Conservation (phyloP, 2,113 vertebrate genomes). For the Perca flavescens region DNA sequence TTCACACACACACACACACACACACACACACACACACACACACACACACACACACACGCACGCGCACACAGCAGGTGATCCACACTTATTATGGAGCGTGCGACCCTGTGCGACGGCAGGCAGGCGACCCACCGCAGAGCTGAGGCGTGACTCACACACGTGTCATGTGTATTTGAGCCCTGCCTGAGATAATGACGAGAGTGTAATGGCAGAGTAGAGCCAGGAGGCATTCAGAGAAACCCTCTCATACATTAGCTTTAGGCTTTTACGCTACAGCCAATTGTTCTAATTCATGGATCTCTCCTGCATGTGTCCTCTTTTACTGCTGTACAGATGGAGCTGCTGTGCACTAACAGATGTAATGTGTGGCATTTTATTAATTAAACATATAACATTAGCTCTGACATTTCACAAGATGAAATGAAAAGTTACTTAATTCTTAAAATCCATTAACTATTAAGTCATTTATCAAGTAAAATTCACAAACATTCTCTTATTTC, state of each 20-base stretch:
- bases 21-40: constrained; percentile 21
- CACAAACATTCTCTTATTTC: not conserved
- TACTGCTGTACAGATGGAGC: not conserved
- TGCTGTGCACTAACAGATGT: not conserved
- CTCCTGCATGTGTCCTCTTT: not conserved
- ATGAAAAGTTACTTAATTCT: not conserved
- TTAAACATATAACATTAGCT: not conserved
- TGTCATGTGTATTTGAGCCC: constrained; percentile 28
- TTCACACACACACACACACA: not conserved
- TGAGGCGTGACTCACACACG: constrained; percentile 43
- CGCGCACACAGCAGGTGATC: constrained; percentile 34
- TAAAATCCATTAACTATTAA: not conserved
- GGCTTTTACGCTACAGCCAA: constrained; percentile 11
- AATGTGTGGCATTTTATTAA: not conserved
- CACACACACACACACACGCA: not conserved
- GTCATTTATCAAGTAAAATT: not conserved
- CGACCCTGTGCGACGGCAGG: constrained; percentile 27
- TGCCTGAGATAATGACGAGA: constrained; percentile 54
- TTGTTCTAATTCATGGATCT: constrained; percentile 56
- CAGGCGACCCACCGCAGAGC: constrained; percentile 20
- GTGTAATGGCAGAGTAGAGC: constrained; percentile 45
- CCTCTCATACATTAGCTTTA: constrained; percentile 12
- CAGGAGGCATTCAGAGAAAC: constrained; percentile 47
- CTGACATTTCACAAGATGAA: not conserved
- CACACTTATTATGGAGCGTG: constrained; percentile 53